These are phyloP conservation scores for Galaxea fascicularis DNA, from an alignment of 92 coral and sea anemone species.

Conservation along the genomic window DNA sequence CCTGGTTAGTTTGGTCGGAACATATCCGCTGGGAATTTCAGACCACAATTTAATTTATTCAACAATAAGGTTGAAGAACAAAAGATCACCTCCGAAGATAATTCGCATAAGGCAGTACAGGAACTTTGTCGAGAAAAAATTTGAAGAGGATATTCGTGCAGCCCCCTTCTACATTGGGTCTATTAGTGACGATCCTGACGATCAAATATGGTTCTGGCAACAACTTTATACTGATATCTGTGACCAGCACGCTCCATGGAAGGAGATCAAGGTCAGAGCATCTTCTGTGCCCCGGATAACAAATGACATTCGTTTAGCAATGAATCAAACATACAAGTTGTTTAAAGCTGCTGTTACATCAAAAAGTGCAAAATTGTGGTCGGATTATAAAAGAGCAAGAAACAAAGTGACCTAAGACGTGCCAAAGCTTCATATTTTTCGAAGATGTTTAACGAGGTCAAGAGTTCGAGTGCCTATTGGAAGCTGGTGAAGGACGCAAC, in stretches of 20 bases:
- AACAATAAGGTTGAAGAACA: no score
- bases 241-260: slow-evolving; percentile 31
- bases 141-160: background rate
- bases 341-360: slow-evolving; percentile 23
- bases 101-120: background rate
- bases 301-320: slow-evolving; percentile 19
- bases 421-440: slow-evolving; percentile 29
- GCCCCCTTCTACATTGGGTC: slow-evolving; percentile 13
- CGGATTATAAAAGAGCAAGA: slow-evolving; percentile 3
- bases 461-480: slow-evolving; percentile 44
- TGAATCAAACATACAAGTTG: slow-evolving; percentile 29
- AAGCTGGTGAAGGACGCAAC: slow-evolving; percentile 45
- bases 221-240: background rate
- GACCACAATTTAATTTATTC: no score
- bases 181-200: slow-evolving; percentile 3
- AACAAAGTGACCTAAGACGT: slow-evolving; percentile 39
- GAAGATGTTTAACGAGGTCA: slow-evolving; percentile 42
- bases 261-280: slow-evolving; percentile 27
- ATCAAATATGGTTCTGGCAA: slow-evolving; percentile 1
- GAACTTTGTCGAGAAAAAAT: background rate
- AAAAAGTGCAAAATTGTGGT: slow-evolving; percentile 26
- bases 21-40: background rate
- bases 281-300: slow-evolving; percentile 51
- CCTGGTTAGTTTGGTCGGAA: slow-evolving; percentile 5
- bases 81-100: no score